Evolutionary conservation across 2,888 invertebrate genomes (phyloP).

Genomic region (Parelbella ahira): DNA sequence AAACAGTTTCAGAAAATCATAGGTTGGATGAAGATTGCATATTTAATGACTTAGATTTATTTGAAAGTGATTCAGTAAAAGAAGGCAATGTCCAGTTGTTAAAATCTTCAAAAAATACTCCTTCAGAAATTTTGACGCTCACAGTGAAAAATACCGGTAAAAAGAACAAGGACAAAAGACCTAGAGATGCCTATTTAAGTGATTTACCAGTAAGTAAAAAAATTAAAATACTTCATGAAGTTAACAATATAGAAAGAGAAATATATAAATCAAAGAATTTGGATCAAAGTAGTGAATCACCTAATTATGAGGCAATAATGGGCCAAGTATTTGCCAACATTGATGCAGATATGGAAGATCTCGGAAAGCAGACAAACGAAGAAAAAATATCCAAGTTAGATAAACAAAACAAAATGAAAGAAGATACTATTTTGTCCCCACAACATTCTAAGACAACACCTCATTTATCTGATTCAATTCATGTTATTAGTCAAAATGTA

Average conservation of each 20-base stretch:
- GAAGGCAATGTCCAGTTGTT: constrained; percentile 47
- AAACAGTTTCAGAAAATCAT: constrained; percentile 19
- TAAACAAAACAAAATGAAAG: not conserved
- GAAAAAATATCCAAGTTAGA: too few species aligned
- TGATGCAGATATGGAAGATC: constrained; percentile 59
- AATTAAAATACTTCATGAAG: constrained; percentile 39
- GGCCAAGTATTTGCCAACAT: constrained; percentile 64
- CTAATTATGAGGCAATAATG: constrained; percentile 61
- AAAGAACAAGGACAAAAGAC: constrained; percentile 48
- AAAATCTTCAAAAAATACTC: constrained; percentile 40
- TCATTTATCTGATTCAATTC: constrained; percentile 1
- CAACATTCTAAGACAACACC: not conserved
- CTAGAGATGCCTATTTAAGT: constrained; percentile 41
- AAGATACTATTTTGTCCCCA: not conserved
- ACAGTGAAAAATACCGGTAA: constrained; percentile 41
- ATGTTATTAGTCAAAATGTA: constrained; percentile 55
- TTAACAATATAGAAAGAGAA: constrained; percentile 20
- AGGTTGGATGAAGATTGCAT: constrained; percentile 39
- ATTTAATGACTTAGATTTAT: constrained; percentile 59
- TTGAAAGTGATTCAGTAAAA: constrained; percentile 56
- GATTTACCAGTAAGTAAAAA: constrained; percentile 46
- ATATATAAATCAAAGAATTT: constrained; percentile 24
- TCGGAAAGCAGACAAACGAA: constrained; percentile 23
- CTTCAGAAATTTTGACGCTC: constrained; percentile 57
- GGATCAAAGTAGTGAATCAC: constrained; percentile 45